phyloP scores from a whole-genome alignment of 2,113 vertebrate species.

The Actenoides hombroni region DNA sequence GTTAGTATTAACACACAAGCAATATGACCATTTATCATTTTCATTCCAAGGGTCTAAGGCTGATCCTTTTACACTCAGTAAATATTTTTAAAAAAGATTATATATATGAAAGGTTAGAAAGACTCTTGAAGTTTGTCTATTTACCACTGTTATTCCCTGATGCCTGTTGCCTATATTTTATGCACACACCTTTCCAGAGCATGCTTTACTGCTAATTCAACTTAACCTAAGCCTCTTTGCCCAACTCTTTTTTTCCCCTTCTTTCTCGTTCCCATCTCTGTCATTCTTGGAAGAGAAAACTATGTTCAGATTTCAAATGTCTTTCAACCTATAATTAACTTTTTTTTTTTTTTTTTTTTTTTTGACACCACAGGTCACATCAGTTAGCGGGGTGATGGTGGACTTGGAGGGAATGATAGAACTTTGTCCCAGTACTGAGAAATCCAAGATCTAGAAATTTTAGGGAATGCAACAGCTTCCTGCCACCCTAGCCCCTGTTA shows the following conservation, averaged over 20 bases:
- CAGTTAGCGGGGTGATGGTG: neutral
- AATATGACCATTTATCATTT: neutral
- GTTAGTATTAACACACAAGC: neutral
- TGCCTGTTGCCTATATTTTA: neutral
- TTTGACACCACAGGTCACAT: neutral
- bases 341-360: neutral
- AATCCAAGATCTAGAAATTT: neutral
- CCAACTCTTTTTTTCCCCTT: neutral
- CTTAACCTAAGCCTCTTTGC: neutral
- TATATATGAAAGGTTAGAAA: neutral
- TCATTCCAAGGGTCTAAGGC: neutral
- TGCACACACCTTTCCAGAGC: neutral
- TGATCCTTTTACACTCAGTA: neutral
- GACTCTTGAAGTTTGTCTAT: constrained; percentile 11
- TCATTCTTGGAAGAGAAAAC: neutral
- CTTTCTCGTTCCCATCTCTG: neutral
- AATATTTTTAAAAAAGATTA: neutral
- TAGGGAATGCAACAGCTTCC: neutral
- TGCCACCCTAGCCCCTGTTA: neutral
- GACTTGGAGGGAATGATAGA: neutral
- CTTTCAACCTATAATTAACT: neutral
- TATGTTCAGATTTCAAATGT: neutral
- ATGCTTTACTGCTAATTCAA: neutral
- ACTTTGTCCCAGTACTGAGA: neutral
- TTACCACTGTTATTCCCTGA: constrained; percentile 9